Conservation (phyloP, 2,888 invertebrate species). For the Steromphala cineraria region DNA sequence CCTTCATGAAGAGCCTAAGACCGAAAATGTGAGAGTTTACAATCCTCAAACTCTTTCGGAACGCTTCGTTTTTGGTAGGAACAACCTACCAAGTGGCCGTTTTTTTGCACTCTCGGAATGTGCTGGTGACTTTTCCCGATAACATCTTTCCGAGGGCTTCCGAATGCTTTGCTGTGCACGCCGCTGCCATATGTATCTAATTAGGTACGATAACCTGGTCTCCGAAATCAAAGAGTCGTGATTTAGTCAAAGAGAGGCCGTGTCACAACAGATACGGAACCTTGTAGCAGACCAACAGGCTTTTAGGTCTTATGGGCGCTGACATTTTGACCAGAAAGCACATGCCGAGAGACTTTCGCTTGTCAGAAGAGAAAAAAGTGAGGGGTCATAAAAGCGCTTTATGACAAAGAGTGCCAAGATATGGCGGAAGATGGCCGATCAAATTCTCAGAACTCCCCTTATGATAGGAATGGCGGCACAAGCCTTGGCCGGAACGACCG, state of each 20-base stretch:
- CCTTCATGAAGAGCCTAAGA: neutral
- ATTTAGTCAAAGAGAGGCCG: constrained; percentile 16
- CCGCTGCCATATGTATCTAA: constrained; percentile 12
- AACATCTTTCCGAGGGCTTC: neutral
- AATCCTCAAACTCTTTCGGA: neutral
- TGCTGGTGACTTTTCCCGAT: neutral
- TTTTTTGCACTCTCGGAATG: constrained; percentile 8
- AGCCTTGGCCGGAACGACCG: neutral
- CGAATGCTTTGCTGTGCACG: neutral
- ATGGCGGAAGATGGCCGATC: no score
- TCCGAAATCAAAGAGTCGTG: neutral
- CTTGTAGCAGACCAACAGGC: neutral
- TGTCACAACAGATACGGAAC: neutral
- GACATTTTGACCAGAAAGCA: neutral
- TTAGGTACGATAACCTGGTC: constrained; percentile 3
- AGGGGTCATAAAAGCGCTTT: neutral
- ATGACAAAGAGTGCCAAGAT: neutral
- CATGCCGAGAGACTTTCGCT: neutral
- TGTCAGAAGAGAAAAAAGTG: constrained; percentile 3
- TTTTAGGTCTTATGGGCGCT: neutral
- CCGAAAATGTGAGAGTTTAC: neutral
- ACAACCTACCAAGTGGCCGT: constrained; percentile 8
- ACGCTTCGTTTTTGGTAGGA: neutral
- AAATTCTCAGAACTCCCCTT: neutral
- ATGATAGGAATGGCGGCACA: neutral